phyloP scores from a whole-genome alignment of 2,797 vertebrate species.

The Selene dorsalis region DNA sequence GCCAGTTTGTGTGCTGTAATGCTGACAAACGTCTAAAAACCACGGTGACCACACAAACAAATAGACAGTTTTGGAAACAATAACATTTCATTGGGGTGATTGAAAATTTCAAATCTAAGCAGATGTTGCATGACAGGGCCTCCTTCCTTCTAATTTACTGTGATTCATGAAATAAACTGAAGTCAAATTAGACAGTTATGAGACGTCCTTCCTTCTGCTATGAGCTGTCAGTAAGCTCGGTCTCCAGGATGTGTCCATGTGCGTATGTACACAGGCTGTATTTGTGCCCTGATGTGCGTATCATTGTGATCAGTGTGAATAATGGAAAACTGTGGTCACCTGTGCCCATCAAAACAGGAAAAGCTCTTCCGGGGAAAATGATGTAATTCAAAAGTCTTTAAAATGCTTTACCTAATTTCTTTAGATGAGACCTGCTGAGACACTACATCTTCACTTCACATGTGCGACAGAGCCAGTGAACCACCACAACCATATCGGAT shows the following conservation, averaged over 20 bases:
- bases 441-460: not conserved
- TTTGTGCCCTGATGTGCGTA: constrained; percentile 51
- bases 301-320: constrained; percentile 26
- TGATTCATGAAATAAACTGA: not conserved
- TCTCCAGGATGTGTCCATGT: constrained; percentile 49
- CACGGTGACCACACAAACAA: constrained; percentile 16
- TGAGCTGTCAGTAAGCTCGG: constrained; percentile 1
- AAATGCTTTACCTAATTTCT: not conserved
- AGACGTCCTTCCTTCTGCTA: not conserved
- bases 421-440: not conserved
- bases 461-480: not conserved
- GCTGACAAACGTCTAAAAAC: constrained; percentile 8
- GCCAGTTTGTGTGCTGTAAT: not conserved
- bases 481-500: not conserved
- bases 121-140: not conserved
- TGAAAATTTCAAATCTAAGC: not conserved
- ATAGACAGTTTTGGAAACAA: not conserved
- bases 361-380: constrained; percentile 23
- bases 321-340: constrained; percentile 46
- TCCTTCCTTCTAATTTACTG: not conserved
- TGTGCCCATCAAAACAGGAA: constrained; percentile 62
- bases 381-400: not conserved
- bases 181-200: not conserved
- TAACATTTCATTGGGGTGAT: not conserved
- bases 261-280: constrained; percentile 36